A percentile compares a stretch with the other conserved stretches of the same genome.
Conservation (phyloP, 2,888 invertebrate species). For the Caenorhabditis uteleia region DNA sequence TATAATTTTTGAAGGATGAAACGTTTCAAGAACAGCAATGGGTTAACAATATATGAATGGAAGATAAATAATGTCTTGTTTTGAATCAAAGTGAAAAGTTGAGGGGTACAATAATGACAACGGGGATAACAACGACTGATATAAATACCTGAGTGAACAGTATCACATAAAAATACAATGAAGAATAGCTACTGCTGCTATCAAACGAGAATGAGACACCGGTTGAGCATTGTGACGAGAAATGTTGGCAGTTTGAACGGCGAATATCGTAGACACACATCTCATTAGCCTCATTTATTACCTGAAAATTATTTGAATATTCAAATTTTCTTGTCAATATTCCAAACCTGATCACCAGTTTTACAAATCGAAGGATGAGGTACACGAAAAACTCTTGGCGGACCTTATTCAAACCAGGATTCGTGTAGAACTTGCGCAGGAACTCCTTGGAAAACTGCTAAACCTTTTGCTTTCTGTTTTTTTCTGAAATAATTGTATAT, state of each 20-base stretch:
- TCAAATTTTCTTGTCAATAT: no score
- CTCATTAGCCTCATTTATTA: constrained; percentile 33
- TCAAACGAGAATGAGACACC: constrained; percentile 53
- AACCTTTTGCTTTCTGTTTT: constrained; percentile 34
- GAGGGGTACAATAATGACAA: no score
- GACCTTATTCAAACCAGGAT: constrained; percentile 40
- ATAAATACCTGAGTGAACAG: no score
- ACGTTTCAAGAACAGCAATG: no score
- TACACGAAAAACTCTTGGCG: constrained; percentile 42
- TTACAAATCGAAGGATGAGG: constrained; percentile 42
- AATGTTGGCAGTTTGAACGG: constrained; percentile 57
- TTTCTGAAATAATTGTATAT: no score
- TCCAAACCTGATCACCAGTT: constrained; percentile 40
- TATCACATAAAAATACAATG: no score
- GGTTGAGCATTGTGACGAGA: constrained; percentile 49
- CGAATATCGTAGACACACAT: constrained; percentile 53
- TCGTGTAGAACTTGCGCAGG: constrained; percentile 37
- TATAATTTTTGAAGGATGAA: no score
- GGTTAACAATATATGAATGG: no score
- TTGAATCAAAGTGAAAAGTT: no score
- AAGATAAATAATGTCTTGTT: no score
- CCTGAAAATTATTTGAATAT: constrained; percentile 11
- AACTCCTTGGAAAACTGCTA: constrained; percentile 40
- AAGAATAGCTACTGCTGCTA: no score
- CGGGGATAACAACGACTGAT: no score